Conservation (phyloP, 2,113 vertebrate species). For the Notarius quadriscutis region DNA sequence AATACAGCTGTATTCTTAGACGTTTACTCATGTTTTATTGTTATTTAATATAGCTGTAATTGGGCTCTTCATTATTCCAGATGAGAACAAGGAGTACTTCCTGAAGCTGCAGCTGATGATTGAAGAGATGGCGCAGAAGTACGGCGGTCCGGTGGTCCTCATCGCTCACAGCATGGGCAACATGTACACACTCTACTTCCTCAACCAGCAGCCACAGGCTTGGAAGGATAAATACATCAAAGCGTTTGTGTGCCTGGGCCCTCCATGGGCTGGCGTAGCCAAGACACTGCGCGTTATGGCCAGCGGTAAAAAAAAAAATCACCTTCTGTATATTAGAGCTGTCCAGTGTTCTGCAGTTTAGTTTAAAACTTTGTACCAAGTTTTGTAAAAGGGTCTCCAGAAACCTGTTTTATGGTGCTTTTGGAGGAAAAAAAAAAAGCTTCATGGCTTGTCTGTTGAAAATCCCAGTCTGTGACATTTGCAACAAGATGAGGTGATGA, state of each 20-base stretch:
- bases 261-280: conserved; percentile 93
- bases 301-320: conserved; percentile 75
- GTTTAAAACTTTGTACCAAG: not conserved
- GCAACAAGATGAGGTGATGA: not conserved
- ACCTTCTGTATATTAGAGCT: not conserved
- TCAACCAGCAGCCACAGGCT: conserved; percentile 87
- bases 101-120: conserved; percentile 86
- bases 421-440: not conserved
- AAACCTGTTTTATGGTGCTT: not conserved
- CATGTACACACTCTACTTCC: conserved; percentile 95
- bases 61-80: conserved; percentile 63
- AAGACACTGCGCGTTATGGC: conserved; percentile 92
- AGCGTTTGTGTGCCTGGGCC: conserved; percentile 83
- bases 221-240: conserved; percentile 95
- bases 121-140: conserved; percentile 85
- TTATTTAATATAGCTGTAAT: not conserved
- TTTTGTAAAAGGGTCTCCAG: not conserved
- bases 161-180: conserved; percentile 99
- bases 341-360: not conserved
- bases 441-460: not conserved
- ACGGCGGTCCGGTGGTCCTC: conserved; percentile 84
- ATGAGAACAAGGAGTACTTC: conserved; percentile 92
- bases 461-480: not conserved
- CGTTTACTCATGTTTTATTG: not conserved
- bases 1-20: not conserved